Evolutionary conservation across 2,888 invertebrate genomes (phyloP).

Genomic region (Pheosia gnoma): DNA sequence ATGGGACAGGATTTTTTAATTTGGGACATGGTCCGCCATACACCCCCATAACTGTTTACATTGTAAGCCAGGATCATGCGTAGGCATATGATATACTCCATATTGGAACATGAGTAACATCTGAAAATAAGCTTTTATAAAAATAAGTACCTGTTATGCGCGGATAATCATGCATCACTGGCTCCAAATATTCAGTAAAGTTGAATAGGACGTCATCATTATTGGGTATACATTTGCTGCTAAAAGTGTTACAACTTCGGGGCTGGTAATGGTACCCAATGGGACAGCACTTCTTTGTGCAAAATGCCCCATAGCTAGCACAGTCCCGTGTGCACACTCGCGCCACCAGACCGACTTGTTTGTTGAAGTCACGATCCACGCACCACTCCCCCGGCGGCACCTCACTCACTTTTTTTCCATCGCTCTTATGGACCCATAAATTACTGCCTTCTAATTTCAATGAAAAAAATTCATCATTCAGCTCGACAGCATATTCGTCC

Average conservation of each 20-base stretch:
- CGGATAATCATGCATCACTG: constrained; percentile 42
- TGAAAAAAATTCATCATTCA: constrained; percentile 55
- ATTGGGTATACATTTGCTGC: constrained; percentile 63
- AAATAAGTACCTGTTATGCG: constrained; percentile 53
- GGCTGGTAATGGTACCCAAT: constrained; percentile 77
- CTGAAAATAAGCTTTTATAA: too few relatives aligned
- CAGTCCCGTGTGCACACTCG: constrained; percentile 67
- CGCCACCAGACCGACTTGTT: constrained; percentile 49
- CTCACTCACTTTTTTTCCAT: constrained; percentile 34
- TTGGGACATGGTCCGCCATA: too few relatives aligned
- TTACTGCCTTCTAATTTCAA: constrained; percentile 56
- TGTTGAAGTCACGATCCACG: constrained; percentile 58
- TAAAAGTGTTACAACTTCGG: constrained; percentile 53
- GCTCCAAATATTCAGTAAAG: constrained; percentile 61
- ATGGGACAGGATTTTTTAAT: too few relatives aligned
- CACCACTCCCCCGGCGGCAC: constrained; percentile 71
- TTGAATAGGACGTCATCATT: constrained; percentile 58
- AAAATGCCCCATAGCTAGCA: constrained; percentile 60
- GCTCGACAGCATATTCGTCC: constrained; percentile 63
- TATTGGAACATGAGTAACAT: too few relatives aligned
- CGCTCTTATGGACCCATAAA: constrained; percentile 47
- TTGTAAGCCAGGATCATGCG: too few relatives aligned
- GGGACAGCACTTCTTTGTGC: constrained; percentile 82
- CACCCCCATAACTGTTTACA: too few relatives aligned
- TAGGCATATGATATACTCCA: too few relatives aligned